phyloP scores from a whole-genome alignment of 92 coral and sea anemone species.

The Zoanthus solanderi region DNA sequence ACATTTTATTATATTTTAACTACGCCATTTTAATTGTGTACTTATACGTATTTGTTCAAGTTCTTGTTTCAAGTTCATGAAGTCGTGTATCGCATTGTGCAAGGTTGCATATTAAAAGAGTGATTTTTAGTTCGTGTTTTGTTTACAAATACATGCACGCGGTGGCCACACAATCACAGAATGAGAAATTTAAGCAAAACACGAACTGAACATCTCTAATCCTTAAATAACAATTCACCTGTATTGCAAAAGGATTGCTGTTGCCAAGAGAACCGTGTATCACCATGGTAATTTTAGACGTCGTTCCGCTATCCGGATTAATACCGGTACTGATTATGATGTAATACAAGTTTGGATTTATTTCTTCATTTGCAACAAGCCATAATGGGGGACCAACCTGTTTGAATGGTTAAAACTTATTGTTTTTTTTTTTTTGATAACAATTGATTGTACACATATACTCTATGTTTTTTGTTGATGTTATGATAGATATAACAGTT shows the following conservation, averaged over 20 bases:
- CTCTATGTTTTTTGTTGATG: not conserved
- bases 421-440: no score
- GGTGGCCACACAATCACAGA: no score
- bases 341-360: not conserved
- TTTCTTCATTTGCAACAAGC: not conserved
- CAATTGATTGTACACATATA: not conserved
- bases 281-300: conserved; percentile 31
- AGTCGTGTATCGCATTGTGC: no score
- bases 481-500: no score
- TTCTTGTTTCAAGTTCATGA: no score
- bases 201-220: not conserved
- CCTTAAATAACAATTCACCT: not conserved
- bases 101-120: no score
- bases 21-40: no score
- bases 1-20: no score
- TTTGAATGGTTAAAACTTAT: not conserved
- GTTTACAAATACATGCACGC: no score
- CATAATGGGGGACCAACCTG: conserved; percentile 32
- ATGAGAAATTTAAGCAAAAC: no score
- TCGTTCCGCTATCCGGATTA: conserved; percentile 23
- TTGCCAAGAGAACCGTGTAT: conserved; percentile 17
- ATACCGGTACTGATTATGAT: conserved; percentile 25
- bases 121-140: no score
- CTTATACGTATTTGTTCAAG: no score
- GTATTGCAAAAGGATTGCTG: conserved; percentile 16